Evolutionary conservation across 2,888 invertebrate genomes (phyloP).

Genomic region (Caenorhabditis panamensis): DNA sequence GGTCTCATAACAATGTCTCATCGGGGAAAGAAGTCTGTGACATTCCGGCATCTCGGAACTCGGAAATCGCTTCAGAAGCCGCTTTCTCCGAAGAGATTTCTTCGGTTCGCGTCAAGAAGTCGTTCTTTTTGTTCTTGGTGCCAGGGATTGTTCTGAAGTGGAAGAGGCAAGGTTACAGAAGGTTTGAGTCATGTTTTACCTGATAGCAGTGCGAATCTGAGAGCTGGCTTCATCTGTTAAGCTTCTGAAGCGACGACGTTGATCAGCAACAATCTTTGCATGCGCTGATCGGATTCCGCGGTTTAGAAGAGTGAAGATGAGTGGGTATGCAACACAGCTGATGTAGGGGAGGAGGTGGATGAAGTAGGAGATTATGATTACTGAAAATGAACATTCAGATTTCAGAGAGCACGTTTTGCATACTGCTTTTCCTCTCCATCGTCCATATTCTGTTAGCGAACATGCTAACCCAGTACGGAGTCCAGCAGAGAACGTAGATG

Average conservation of each 20-base stretch:
- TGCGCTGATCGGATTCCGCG: constrained; percentile 72
- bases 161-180: background rate
- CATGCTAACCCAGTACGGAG: constrained; percentile 77
- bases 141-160: constrained; percentile 52
- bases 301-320: constrained; percentile 78
- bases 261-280: constrained; percentile 70
- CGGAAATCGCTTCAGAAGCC: constrained; percentile 36
- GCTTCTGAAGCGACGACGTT: constrained; percentile 66
- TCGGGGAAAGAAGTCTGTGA: constrained; percentile 55
- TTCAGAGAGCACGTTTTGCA: no score
- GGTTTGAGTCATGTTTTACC: constrained; percentile 18
- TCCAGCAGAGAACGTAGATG: constrained; percentile 80
- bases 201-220: constrained; percentile 63
- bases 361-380: constrained; percentile 78
- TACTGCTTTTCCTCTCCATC: constrained; percentile 69
- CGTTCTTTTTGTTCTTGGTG: constrained; percentile 39
- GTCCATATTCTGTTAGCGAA: constrained; percentile 71
- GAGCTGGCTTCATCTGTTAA: constrained; percentile 73
- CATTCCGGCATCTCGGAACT: constrained; percentile 27
- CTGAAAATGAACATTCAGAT: constrained; percentile 74
- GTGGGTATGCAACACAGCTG: constrained; percentile 79
- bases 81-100: constrained; percentile 48
- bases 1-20: constrained; percentile 50
- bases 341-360: constrained; percentile 80
- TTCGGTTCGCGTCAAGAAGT: constrained; percentile 41